Base-by-base conservation (phyloP, 2,113 vertebrate genomes). In the Hippolais icterina region DNA sequence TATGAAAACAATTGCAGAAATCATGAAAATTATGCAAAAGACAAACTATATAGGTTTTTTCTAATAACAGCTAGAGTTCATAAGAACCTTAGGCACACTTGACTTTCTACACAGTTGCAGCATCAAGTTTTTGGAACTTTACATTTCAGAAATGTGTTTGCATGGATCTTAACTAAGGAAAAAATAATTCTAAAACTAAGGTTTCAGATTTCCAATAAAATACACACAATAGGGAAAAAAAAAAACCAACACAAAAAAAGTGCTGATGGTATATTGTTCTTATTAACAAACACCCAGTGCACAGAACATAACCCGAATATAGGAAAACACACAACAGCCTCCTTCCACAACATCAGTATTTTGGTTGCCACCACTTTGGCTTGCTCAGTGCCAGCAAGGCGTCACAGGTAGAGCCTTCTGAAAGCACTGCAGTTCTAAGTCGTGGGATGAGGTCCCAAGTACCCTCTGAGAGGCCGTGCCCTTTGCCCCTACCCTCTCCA, bases 381-480 rank as follows among this genome's bases (percentile, higher is more conserved):
- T 66, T 1, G 1, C 39, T 31, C 13, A 3, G 7, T 23, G 56
- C 65, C n/a, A 56, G 37, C 27, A 42, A 17, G 1, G 37, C 21
- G 6, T 47, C 0, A 0, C 6, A 41, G 31, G 25, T 10, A 46
- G 28, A 25, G 29, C 1, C 2, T 27, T 53, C 9, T 0, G 6
- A 47, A 77, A 42, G 11, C 5, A 6, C n/a, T 18, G 28, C 22
- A n/a, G 24, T 10, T 49, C 56, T 28, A 50, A 70, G n/a, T 11
- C 1, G 33, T 3, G 19, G 27, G 28, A 71, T 10, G 70, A 78
- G 9, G 31, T 44, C 57, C 4, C 12, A 68, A 56, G 23, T 2
- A 29, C 4, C 14, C 28, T 7, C 46, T 5, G 31, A 47, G 31
- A 90, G 21, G n/a, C 22, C 0, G 0, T 8, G 37, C 15, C 60